phyloP scores from a whole-genome alignment of 2,113 vertebrate species.

The Aphyosemion australe region DNA sequence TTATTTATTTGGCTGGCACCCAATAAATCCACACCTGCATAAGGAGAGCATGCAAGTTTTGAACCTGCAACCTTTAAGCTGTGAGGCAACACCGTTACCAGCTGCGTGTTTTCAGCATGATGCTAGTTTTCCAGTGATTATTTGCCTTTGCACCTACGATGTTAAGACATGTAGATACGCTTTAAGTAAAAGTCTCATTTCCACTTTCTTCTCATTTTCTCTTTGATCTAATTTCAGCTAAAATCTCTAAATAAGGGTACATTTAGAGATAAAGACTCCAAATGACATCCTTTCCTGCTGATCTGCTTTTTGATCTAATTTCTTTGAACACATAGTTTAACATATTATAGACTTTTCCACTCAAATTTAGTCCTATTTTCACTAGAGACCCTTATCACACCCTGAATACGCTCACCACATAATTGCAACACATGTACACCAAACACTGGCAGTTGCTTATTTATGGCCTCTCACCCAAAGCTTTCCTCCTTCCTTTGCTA shows the following conservation, averaged over 20 bases:
- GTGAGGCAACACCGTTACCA: too few species aligned
- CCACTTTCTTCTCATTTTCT: neutral
- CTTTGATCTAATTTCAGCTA: neutral
- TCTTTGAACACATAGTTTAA: neutral
- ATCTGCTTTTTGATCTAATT: neutral
- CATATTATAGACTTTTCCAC: neutral
- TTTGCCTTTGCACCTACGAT: too few species aligned
- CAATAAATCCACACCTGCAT: too few species aligned
- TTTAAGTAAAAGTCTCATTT: neutral
- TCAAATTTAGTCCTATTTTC: constrained; percentile 17
- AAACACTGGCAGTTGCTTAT: constrained; percentile 43
- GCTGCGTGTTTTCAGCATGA: too few species aligned
- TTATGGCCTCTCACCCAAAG: constrained; percentile 39
- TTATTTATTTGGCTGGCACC: too few species aligned
- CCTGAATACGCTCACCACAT: constrained; percentile 42
- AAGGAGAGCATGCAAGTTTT: too few species aligned
- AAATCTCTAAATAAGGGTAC: too few species aligned
- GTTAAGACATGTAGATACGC: too few species aligned
- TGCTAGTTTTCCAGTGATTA: too few species aligned
- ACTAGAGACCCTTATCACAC: constrained; percentile 35
- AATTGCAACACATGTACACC: constrained; percentile 54
- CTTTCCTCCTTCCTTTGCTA: constrained; percentile 36
- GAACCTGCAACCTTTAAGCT: too few species aligned
- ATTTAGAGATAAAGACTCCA: neutral
- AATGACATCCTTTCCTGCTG: neutral